Evolutionary conservation across 2,797 vertebrate species (phyloP).

Genomic region (Octomys mimax): DNA sequence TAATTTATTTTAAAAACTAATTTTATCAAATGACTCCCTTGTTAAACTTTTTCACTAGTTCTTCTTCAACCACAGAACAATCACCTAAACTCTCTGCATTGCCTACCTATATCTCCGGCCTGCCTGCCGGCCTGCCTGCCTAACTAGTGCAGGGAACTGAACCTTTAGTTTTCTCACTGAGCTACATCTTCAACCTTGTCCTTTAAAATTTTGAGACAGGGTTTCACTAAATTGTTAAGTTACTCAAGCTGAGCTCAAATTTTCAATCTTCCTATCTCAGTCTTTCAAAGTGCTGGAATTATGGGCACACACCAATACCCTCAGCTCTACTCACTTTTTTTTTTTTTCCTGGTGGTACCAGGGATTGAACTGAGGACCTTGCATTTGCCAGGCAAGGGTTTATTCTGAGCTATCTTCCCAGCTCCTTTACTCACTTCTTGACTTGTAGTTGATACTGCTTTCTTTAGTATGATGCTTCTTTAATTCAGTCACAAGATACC

Average conservation of each 20-base stretch:
- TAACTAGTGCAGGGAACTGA: not conserved
- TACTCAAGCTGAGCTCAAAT: not conserved
- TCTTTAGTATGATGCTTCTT: slow-evolving; percentile 16
- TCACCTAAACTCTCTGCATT: not conserved
- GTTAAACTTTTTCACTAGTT: slow-evolving; percentile 47
- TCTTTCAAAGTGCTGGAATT: not conserved
- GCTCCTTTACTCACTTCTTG: not conserved
- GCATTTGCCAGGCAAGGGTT: too few relatives aligned
- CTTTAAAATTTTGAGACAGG: not conserved
- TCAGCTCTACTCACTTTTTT: not conserved
- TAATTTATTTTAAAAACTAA: slow-evolving; percentile 43
- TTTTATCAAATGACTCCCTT: slow-evolving; percentile 50
- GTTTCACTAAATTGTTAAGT: not conserved
- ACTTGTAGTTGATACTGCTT: slow-evolving; percentile 27
- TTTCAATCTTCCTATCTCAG: not conserved
- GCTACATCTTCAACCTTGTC: not conserved
- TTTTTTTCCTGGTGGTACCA: too few relatives aligned
- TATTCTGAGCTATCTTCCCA: too few relatives aligned
- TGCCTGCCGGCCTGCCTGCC: not conserved
- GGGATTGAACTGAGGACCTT: too few relatives aligned
- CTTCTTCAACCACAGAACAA: slow-evolving; percentile 41
- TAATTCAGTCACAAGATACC: not conserved
- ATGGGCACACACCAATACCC: not conserved
- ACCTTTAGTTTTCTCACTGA: not conserved
- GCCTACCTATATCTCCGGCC: not conserved